A percentile compares a stretch with the other conserved stretches of the same genome.
These are phyloP conservation scores for Xerus inauris DNA, from an alignment of 2,113 vertebrate species.

Conservation along the genomic window DNA sequence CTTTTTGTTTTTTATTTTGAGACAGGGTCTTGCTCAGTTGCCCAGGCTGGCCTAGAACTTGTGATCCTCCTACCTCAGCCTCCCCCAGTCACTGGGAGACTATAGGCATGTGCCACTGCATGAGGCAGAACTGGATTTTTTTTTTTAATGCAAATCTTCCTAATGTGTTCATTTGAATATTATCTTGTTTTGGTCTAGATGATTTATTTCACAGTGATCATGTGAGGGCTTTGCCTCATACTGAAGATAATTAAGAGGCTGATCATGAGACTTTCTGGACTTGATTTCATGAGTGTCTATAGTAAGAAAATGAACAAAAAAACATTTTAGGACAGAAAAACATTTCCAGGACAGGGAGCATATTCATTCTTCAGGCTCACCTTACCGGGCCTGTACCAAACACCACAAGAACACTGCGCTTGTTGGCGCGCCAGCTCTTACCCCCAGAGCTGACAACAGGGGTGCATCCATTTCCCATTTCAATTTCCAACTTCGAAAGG, in stretches of 20 bases:
- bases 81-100: no score
- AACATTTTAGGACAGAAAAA: no score
- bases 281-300: not conserved
- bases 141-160: conserved; percentile 26
- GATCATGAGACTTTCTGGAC: not conserved
- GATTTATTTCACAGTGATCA: not conserved
- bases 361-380: not conserved
- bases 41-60: no score
- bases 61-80: no score
- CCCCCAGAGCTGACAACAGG: no score
- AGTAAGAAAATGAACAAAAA: conserved; percentile 27
- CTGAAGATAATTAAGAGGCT: not conserved
- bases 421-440: not conserved
- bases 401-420: not conserved
- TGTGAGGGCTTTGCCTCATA: not conserved
- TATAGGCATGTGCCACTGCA: not conserved
- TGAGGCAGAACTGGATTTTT: not conserved
- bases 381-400: not conserved
- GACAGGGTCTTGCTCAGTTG: no score
- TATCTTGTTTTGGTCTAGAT: not conserved
- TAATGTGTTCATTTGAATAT: not conserved
- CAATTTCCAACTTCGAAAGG: not conserved
- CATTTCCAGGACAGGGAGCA: not conserved
- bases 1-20: no score
- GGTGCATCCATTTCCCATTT: not conserved